phyloP scores from a whole-genome alignment of 2,888 invertebrate species.

The Nesidiocoris tenuis region DNA sequence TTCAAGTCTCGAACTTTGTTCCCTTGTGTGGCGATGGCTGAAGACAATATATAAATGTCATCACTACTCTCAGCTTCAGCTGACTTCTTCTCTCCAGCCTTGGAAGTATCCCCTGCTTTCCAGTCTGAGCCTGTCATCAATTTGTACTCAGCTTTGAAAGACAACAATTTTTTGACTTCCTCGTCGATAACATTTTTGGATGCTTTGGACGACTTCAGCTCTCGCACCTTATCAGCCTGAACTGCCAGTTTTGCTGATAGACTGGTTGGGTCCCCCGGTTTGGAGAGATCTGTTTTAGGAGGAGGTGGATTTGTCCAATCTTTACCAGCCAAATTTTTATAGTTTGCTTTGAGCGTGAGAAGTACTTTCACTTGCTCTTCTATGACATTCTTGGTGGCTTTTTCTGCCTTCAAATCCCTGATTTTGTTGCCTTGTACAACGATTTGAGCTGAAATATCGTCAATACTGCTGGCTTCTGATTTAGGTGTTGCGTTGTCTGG shows the following conservation, averaged over 20 bases:
- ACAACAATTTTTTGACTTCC: conserved; percentile 61
- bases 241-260: conserved; percentile 61
- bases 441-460: conserved; percentile 56
- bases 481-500: conserved; percentile 1
- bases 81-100: not conserved
- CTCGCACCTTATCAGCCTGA: conserved; percentile 63
- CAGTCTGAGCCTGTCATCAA: conserved; percentile 57
- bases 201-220: conserved; percentile 68
- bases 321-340: conserved; percentile 57
- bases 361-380: conserved; percentile 60
- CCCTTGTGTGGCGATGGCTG: conserved; percentile 62
- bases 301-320: conserved; percentile 3
- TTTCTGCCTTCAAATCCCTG: conserved; percentile 67
- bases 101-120: conserved; percentile 54
- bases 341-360: conserved; percentile 59
- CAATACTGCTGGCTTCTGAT: not conserved
- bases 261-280: conserved; percentile 50
- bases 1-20: conserved; percentile 71
- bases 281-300: not conserved
- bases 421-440: conserved; percentile 62
- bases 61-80: not conserved
- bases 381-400: conserved; percentile 64
- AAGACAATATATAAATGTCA: conserved; percentile 24
- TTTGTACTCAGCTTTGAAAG: conserved; percentile 60
- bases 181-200: conserved; percentile 60